Base-by-base conservation (phyloP, 2,888 invertebrate species). In the Morpho helenor region DNA sequence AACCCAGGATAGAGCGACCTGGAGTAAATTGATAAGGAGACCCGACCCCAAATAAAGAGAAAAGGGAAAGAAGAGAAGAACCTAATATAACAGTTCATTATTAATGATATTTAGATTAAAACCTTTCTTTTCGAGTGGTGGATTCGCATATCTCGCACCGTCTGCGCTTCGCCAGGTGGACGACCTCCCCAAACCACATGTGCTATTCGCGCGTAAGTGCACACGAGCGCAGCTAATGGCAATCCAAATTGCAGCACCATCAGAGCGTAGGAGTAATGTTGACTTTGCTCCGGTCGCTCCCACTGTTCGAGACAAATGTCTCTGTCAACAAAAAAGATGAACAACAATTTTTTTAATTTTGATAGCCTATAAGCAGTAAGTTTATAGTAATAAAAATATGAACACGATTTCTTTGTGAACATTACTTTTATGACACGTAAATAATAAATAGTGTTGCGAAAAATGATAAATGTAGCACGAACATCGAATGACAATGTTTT, bases 71-170 rank as follows among this genome's bases (percentile, higher is more conserved):
- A 16, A 16, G 16, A 16, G 16, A 16, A 16, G 16, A 16, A 16
- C 16, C n/a, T n/a, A 31, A 5, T 3, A 31, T 31, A 31, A 31
- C 31, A 31, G 31, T 5, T 5, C 31, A 31, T 5, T 5, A n/a
- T 39, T 39, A 23, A 48, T 48, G 23, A 7, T n/a, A 48, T 39
- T 45, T 43, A 9, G 7, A 45, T 8, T 42, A 22, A 16, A 86
- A 97, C 97, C 94, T 97, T 97, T 84, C 95, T 91, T 80, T 97
- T 97, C 2, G 97, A 96, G 66, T 94, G 93, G 8, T 96, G 96
- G 87, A 97, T 94, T 50, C 96, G 92, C 66, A 94, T 94, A 85
- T 97, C 97, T 49, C 97, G 89, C 7, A 92, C 93, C 62, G 95
- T 94, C 76, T 97, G 95, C 0, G 97, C 97, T 80, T 97, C 97